Evolutionary conservation across 1,140 invertebrate genomes (phyloP).

Genomic region (Drosophila ironensis): DNA sequence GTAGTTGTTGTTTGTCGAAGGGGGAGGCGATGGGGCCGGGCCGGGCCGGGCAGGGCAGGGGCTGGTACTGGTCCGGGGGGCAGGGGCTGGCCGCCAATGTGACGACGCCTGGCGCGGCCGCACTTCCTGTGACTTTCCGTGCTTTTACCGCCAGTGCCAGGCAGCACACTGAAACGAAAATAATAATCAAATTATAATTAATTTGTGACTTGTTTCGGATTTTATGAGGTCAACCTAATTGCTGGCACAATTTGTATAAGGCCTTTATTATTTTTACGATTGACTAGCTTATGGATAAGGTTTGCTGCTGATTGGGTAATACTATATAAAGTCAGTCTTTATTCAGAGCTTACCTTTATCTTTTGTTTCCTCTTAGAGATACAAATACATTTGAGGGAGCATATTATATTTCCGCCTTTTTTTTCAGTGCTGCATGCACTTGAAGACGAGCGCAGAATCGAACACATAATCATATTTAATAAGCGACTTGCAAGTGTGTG

Average conservation of each 20-base stretch:
- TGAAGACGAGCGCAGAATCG: slow-evolving; percentile 53
- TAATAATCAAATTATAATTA: too few species aligned
- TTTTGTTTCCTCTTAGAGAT: too few species aligned
- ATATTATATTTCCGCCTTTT: too few species aligned
- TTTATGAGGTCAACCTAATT: too few species aligned
- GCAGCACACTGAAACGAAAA: neutral
- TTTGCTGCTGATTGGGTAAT: too few species aligned
- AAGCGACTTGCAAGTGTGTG: slow-evolving; percentile 60
- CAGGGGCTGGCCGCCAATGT: slow-evolving; percentile 56
- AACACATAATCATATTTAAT: slow-evolving; percentile 81
- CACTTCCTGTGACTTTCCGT: slow-evolving; percentile 62
- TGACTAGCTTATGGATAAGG: too few species aligned
- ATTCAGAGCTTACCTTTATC: too few species aligned
- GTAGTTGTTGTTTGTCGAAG: slow-evolving; percentile 23
- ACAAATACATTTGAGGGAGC: too few species aligned
- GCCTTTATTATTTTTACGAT: too few species aligned
- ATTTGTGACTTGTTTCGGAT: too few species aligned
- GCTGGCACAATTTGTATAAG: too few species aligned
- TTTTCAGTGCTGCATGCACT: neutral
- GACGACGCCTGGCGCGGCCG: slow-evolving; percentile 70
- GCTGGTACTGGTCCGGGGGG: neutral
- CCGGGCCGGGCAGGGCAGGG: neutral
- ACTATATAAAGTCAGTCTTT: too few species aligned
- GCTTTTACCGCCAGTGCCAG: slow-evolving; percentile 13
- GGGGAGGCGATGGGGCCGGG: neutral